A percentile compares a stretch with the other conserved stretches of the same genome.
These are phyloP conservation scores for Cyprinus carpio DNA, from an alignment of 2,113 vertebrate species.

Conservation along the genomic window DNA sequence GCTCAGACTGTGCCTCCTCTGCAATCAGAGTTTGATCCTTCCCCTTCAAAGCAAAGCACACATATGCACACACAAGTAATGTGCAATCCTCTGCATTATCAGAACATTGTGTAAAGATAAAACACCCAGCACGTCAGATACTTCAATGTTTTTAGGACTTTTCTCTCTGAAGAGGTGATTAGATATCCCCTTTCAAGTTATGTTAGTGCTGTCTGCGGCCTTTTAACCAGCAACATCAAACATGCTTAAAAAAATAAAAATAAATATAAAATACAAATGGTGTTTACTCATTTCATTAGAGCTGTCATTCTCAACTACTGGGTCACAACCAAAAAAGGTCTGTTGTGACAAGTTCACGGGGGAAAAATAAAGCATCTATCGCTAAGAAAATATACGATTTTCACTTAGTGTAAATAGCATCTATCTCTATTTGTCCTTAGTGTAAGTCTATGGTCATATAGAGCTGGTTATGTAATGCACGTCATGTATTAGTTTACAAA, in stretches of 20 bases:
- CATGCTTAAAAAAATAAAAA: background rate
- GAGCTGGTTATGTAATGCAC: too few relatives aligned
- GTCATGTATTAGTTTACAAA: too few relatives aligned
- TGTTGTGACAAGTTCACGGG: background rate
- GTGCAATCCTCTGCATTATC: conserved; percentile 20
- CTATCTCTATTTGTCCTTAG: too few relatives aligned
- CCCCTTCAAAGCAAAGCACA: conserved; percentile 36
- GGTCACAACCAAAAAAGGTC: background rate
- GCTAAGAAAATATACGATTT: too few relatives aligned
- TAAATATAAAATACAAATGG: background rate
- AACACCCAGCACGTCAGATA: background rate
- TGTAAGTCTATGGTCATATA: too few relatives aligned
- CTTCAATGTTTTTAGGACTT: conserved; percentile 15
- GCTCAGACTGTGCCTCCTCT: conserved; percentile 27
- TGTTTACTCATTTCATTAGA: background rate
- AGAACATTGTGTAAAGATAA: conserved; percentile 27
- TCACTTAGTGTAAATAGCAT: too few relatives aligned
- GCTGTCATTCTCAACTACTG: background rate
- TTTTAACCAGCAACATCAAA: conserved; percentile 28
- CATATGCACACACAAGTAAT: conserved; percentile 4
- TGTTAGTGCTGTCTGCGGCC: background rate
- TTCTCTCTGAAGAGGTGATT: conserved; percentile 40
- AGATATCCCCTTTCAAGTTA: conserved; percentile 27
- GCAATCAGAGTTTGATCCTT: conserved; percentile 42
- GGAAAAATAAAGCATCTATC: background rate